phyloP scores from a whole-genome alignment of 2,797 vertebrate species.

The Acanthopagrus latus region DNA sequence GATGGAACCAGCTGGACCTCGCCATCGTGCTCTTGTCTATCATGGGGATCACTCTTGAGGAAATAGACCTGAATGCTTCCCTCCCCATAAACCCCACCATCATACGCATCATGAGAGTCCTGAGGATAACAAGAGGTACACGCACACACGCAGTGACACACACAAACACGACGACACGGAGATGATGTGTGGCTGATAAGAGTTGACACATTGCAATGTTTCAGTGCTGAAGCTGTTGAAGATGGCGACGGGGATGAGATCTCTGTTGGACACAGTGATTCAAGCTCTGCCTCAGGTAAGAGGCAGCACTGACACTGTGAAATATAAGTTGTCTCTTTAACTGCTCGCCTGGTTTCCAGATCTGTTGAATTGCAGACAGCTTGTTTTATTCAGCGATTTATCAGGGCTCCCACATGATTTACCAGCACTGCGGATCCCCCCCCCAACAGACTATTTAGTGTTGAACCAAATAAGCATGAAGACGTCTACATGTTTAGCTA shows the following conservation, averaged over 20 bases:
- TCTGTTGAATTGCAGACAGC: constrained; percentile 58
- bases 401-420: constrained; percentile 23
- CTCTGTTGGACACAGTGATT: constrained; percentile 96
- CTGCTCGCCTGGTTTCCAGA: constrained; percentile 53
- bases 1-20: constrained; percentile 98
- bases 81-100: constrained; percentile 98
- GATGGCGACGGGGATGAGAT: constrained; percentile 97
- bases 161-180: constrained; percentile 14
- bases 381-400: constrained; percentile 60
- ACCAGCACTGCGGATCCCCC: constrained; percentile 3
- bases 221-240: constrained; percentile 95
- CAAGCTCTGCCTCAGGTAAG: constrained; percentile 97
- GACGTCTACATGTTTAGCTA: constrained; percentile 20
- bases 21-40: constrained; percentile 95
- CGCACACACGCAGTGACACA: constrained; percentile 7
- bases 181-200: constrained; percentile 3
- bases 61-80: constrained; percentile 94
- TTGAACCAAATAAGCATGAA: constrained; percentile 32
- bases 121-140: constrained; percentile 93
- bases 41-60: constrained; percentile 96
- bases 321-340: constrained; percentile 43
- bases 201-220: constrained; percentile 60
- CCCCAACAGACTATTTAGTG: constrained; percentile 14
- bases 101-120: constrained; percentile 97
- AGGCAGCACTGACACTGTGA: constrained; percentile 25